phyloP scores from a whole-genome alignment of 1,140 invertebrate genomes.

The Pseudoatta argentina region DNA sequence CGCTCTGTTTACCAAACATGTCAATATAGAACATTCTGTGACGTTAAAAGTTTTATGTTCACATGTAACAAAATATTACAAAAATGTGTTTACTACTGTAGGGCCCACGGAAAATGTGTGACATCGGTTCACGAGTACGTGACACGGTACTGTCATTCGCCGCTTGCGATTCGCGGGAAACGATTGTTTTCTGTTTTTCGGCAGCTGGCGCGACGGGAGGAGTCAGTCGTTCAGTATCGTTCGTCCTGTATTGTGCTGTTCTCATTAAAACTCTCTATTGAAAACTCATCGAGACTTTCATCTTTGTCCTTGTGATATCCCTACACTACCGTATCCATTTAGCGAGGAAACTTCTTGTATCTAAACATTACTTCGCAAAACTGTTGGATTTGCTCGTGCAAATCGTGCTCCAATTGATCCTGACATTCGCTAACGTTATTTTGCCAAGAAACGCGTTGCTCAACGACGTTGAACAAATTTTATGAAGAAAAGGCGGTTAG shows the following conservation, averaged over 20 bases:
- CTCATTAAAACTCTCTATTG: too few species aligned
- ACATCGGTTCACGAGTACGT: too few species aligned
- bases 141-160: too few species aligned
- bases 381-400: not conserved
- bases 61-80: not conserved
- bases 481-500: not conserved
- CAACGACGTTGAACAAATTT: constrained; percentile 3
- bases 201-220: too few species aligned
- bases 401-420: not conserved
- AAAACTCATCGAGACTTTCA: too few species aligned
- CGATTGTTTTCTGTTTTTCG: too few species aligned
- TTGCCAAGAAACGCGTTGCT: not conserved
- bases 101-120: too few species aligned
- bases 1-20: not conserved
- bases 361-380: not conserved
- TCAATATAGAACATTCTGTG: not conserved
- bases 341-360: not conserved
- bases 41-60: constrained; percentile 15
- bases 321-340: not conserved
- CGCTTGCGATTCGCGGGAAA: too few species aligned
- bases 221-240: too few species aligned
- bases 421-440: constrained; percentile 3
- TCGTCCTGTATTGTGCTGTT: too few species aligned
- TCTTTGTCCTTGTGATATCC: too few species aligned
- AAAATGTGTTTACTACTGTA: constrained; percentile 1